Evolutionary conservation across 1,140 invertebrate genomes (phyloP), one percentile per base, ranked within the genome.

Genomic region (Thereuonema tuberculata): DNA sequence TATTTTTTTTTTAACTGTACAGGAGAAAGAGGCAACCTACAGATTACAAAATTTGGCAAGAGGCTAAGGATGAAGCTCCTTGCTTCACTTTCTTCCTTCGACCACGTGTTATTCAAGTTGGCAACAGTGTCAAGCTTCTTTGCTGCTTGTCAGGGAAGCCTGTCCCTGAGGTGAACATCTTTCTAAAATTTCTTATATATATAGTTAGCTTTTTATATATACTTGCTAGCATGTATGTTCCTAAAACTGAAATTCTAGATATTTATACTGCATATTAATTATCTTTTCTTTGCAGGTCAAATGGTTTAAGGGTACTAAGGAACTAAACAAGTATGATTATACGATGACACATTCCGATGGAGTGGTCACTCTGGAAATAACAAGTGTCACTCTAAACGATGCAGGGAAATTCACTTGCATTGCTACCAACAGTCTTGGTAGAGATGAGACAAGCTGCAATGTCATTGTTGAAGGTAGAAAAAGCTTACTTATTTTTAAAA

Each of bases 21-120:
- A 60, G 59, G 59, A 26, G 59, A 60, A 53, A 47, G 29, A 80
- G 89, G 66, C 86, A 90, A 72, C 81, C 86, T 0, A 74, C 90
- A n/a, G 81, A 82, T 1, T 88, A 87, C 71, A 87, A 84, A 59
- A 84, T 88, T 76, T 92, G 87, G 87, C 82, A 90, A 75, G 89
- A 93, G 73, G 85, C 85, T 65, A 84, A 83, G 69, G 90, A 94
- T 75, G 84, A 84, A 66, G 87, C 87, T 21, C 96, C 96, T 52
- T 85, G 81, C 69, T 99, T 99, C 76, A 96, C 91, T 65, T 99
- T 99, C 87, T 82, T 92, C 66, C 81, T 99, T 53, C 82, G 97
- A 73, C 93, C 94, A 70, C 87, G 97, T 72, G 87, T 98, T 59
- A 98, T 99, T 80, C 96, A 99, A 76, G 70, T 73, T 28, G 76